Base-by-base conservation (phyloP, 2,888 invertebrate genomes). In the Xestia c-nigrum region DNA sequence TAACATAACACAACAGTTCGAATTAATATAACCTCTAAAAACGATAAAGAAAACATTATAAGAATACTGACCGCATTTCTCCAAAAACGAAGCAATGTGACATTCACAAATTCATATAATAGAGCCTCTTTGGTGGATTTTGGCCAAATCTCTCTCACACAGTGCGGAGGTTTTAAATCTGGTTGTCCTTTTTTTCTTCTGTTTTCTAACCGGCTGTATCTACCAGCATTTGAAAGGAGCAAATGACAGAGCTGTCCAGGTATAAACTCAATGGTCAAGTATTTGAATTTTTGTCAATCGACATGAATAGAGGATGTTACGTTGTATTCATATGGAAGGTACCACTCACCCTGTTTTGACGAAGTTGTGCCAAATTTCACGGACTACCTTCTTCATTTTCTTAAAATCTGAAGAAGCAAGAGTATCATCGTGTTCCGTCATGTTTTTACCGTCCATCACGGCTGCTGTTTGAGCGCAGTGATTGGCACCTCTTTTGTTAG, bases 331-430 rank as follows among this genome's bases (percentile, higher is more conserved):
- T 52, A 10, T 16, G 10, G n/a, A 52, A n/a, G n/a, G n/a, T 55
- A n/a, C n/a, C 21, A 74, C 90, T 87, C 78, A 93, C 93, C 92
- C 91, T 5, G 89, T 90, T 72, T 88, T 91, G 10, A 92, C 85
- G 66, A 93, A 93, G 72, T 92, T 92, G 10, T 87, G 82, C 93
- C 93, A 93, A 10, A 93, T 78, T 59, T 90, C 84, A 67, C 90
- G 86, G 6, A 91, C 75, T 0, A 75, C 71, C 14, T 74, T 64
- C 65, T 88, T 90, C 76, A 91, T 84, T 16, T 87, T 86, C 40
- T 77, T 77, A 50, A 68, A 89, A 21, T 89, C 89, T n/a, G 87
- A 74, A 7, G 90, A 63, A 63, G 63, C 59, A 1, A 74, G 40
- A 31, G 67, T 72, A 71, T 90, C 74, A 31, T 46, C 72, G 12